phyloP scores from a whole-genome alignment of 1,140 invertebrate genomes.

The Sinella curviseta region DNA sequence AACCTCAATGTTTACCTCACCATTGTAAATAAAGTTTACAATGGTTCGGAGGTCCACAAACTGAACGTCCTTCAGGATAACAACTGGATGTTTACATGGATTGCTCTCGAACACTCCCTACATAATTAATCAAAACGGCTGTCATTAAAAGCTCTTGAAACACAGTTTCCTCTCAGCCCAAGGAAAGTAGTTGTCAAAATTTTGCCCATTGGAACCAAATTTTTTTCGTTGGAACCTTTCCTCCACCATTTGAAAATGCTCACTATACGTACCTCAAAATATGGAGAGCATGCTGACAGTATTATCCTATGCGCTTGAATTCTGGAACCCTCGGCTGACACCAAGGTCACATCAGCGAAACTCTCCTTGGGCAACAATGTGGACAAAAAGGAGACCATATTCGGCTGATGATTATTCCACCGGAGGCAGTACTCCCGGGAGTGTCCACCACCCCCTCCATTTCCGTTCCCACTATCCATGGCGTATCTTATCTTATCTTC shows the following conservation, averaged over 20 bases:
- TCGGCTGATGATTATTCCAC: conserved; percentile 87
- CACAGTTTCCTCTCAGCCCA: too few relatives aligned
- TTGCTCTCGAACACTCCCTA: conserved; percentile 76
- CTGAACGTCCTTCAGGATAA: conserved; percentile 84
- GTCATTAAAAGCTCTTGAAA: too few relatives aligned
- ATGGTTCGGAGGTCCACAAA: conserved; percentile 81
- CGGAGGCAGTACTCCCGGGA: conserved; percentile 71
- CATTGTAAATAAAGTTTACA: conserved; percentile 90
- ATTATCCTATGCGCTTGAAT: conserved; percentile 83
- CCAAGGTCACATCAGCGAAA: conserved; percentile 81
- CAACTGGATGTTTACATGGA: conserved; percentile 85
- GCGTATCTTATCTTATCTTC: background rate
- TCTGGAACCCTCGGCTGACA: conserved; percentile 78
- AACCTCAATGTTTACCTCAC: conserved; percentile 85
- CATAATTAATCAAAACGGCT: conserved; percentile 49
- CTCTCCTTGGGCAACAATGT: conserved; percentile 74
- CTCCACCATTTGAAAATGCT: too few relatives aligned
- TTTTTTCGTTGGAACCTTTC: too few relatives aligned
- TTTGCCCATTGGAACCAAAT: too few relatives aligned
- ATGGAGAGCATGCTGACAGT: conserved; percentile 80
- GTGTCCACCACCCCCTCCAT: background rate
- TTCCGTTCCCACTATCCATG: background rate
- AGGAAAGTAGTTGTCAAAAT: too few relatives aligned
- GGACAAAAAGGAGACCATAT: conserved; percentile 82
- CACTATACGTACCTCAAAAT: conserved; percentile 81